Evolutionary conservation across 2,797 vertebrate species (phyloP), one percentile per base, ranked within the genome.

Genomic region (Cirrhinus molitorella): DNA sequence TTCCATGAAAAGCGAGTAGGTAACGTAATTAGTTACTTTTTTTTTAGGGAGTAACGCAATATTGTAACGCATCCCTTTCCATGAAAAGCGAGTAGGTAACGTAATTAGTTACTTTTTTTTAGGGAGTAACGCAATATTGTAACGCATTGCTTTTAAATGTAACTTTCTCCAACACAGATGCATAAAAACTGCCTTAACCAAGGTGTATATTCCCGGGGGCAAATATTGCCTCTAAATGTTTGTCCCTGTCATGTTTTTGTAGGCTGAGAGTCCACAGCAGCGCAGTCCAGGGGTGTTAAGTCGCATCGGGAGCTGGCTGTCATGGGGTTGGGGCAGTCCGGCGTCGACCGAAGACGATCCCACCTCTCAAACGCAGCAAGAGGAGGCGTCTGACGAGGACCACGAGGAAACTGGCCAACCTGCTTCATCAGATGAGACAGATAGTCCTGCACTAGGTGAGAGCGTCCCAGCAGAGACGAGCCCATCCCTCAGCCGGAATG

Each of bases 241-340:
- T 55, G 40, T 89, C n/a, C n/a, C n/a, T n/a, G n/a, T 47, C 89
- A 76, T 70, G 89, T 90, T 87, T 34, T 79, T 91, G 77, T 66
- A 95, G 93, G 90, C 93, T 55, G 92, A 95, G 79, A 89, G 34
- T 74, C 92, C 91, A 0, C 91, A 93, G 81, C 92, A 94, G 87
- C 90, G 86, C 4, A 92, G 89, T 21, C 89, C 93, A 23, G 93
- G 94, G 84, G 94, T 95, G 83, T 89, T 94, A 80, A 92, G 93
- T 2, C 93, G 94, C 13, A 93, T 95, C 1, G 93, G 94, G 80
- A 94, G 90, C 89, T 95, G 94, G 93, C 71, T 95, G 6, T 94
- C 92, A 90, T 93, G 55, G 80, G 90, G 80, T 85, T 92, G 84
- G 65, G 81, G 77, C 88, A 88, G 90, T 1, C 88, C 49, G 10